Evolutionary conservation across 2,113 vertebrate species (phyloP), one percentile per base, ranked within the genome.

Genomic region (Phaethon lepturus): DNA sequence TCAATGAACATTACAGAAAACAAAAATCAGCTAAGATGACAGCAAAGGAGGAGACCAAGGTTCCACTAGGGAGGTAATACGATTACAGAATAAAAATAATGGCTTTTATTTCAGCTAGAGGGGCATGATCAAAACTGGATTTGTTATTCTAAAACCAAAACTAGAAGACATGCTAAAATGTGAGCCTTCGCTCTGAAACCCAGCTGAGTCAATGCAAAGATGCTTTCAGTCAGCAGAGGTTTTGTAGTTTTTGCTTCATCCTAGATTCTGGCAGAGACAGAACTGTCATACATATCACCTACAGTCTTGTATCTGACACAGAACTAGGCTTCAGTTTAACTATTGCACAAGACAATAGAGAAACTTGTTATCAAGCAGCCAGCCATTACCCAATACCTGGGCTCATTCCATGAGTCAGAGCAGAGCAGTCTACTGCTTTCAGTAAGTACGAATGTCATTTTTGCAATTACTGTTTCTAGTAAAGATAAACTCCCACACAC

Each of bases 401-500:
- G 64, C 73, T 87, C 69, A 58, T 58, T 94, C 82, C 81, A 82
- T 97, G 95, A 97, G 91, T 96, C 96, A 96, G 69, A 93, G 69
- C 0, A 18, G 78, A 88, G 90, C 53, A 13, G 53, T 56, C 68
- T 69, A 47, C 76, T 47, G 86, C 91, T 97, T 97, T 96, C 95
- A 93, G 94, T 96, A 97, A 97, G 56, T 12, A 69, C 9, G 68
- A 80, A 96, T 77, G 58, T 86, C 73, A 92, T 78, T 83, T 90
- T 75, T 82, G 38, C 84, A 90, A 82, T 47, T 81, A 76, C 91
- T 93, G 64, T 95, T 96, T 95, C 96, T 95, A 97, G 94, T 93
- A 94, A 96, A 95, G 81, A 96, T 29, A 87, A 92, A 91, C 85
- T 75, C 90, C 93, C 64, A 94, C 45, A 0, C 50, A 64, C 49